These are phyloP conservation scores for Lasiommata megera DNA, from an alignment of 2,888 invertebrate species.

Conservation along the genomic window DNA sequence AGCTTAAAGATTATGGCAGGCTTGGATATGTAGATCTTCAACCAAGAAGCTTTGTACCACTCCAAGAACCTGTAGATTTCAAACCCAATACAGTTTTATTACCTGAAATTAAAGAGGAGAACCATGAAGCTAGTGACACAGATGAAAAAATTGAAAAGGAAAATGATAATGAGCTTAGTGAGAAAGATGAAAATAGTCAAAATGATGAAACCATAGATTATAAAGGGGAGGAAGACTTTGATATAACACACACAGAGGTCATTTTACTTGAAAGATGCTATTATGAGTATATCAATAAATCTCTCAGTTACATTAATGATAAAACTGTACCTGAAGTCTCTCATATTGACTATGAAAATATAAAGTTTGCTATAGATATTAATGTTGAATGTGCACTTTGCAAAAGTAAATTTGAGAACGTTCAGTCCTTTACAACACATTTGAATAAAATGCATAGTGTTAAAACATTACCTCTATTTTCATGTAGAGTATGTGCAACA, in stretches of 20 bases:
- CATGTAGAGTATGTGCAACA: conserved; percentile 65
- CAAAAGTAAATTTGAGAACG: conserved; percentile 45
- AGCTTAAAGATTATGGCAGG: conserved; percentile 51
- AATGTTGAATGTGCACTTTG: conserved; percentile 60
- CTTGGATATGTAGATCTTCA: conserved; percentile 62
- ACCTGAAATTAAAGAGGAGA: conserved; percentile 49
- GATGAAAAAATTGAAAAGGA: conserved; percentile 35
- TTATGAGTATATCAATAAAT: conserved; percentile 58
- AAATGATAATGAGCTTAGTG: conserved; percentile 28
- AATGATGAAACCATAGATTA: conserved; percentile 45
- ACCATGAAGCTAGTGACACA: conserved; percentile 37
- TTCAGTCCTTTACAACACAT: conserved; percentile 49
- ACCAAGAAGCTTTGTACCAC: conserved; percentile 33
- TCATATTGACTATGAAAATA: conserved; percentile 51
- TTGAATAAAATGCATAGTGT: conserved; percentile 65
- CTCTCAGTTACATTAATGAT: conserved; percentile 49
- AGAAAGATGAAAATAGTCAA: conserved; percentile 28
- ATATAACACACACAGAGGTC: conserved; percentile 68
- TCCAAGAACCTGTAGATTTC: conserved; percentile 20
- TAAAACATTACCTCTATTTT: conserved; percentile 55
- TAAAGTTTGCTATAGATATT: conserved; percentile 41
- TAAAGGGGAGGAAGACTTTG: conserved; percentile 68
- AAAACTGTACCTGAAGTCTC: conserved; percentile 54
- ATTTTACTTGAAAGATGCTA: conserved; percentile 67
- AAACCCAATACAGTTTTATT: conserved; percentile 39